phyloP scores from a whole-genome alignment of 2,888 invertebrate species.

The Seira musarum region DNA sequence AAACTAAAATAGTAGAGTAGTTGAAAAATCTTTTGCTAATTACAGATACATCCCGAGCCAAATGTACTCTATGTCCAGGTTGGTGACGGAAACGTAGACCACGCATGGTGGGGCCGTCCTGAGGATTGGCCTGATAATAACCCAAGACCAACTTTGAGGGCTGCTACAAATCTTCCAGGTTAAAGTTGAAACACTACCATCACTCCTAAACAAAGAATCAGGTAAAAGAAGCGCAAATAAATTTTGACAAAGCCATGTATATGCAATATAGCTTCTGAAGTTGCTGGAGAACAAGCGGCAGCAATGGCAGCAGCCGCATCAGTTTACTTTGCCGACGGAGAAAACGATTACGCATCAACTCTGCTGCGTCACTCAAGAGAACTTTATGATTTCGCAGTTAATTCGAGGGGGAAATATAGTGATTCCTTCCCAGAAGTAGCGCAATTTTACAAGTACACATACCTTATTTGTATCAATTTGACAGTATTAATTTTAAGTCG shows the following conservation, averaged over 20 bases:
- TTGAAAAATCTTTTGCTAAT: too few species aligned
- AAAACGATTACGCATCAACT: conserved; percentile 73
- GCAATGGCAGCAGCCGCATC: conserved; percentile 76
- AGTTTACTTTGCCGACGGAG: conserved; percentile 72
- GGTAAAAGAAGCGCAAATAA: too few species aligned
- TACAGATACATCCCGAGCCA: conserved; percentile 71
- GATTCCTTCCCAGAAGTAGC: too few species aligned
- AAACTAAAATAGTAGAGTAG: too few species aligned
- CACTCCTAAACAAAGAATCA: too few species aligned
- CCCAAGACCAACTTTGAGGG: too few species aligned
- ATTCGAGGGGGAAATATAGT: conserved; percentile 74
- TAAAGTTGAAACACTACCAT: too few species aligned
- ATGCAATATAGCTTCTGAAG: too few species aligned
- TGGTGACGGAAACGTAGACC: conserved; percentile 76
- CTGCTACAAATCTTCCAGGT: too few species aligned
- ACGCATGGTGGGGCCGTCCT: conserved; percentile 76
- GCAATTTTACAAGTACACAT: conserved; percentile 75
- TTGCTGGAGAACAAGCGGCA: conserved; percentile 78
- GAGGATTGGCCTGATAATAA: too few species aligned
- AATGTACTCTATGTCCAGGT: conserved; percentile 77
- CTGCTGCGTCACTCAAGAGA: conserved; percentile 74
- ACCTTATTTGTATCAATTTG: too few species aligned
- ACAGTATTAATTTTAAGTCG: neutral
- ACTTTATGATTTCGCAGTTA: conserved; percentile 75
- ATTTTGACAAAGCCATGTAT: too few species aligned